phyloP scores from a whole-genome alignment of 2,113 vertebrate genomes.

The Piprites chloris region DNA sequence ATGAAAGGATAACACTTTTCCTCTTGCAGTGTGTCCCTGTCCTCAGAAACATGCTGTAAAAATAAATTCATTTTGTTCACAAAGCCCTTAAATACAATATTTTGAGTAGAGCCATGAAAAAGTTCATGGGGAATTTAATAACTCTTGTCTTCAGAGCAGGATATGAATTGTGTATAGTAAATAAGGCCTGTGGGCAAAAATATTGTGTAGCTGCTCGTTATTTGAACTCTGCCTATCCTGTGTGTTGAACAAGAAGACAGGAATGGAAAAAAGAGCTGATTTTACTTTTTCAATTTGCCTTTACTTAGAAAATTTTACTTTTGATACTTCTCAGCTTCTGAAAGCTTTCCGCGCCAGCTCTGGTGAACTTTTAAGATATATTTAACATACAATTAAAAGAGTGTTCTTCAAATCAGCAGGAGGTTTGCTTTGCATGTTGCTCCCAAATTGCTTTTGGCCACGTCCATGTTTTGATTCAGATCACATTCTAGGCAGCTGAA shows the following conservation, averaged over 20 bases:
- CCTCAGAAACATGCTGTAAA: constrained; percentile 13
- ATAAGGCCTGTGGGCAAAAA: constrained; percentile 55
- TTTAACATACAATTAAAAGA: constrained; percentile 35
- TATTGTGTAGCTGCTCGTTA: constrained; percentile 5
- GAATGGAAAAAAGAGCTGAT: background rate
- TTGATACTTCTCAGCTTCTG: background rate
- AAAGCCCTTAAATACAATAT: background rate
- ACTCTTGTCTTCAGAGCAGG: constrained; percentile 39
- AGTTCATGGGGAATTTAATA: constrained; percentile 50
- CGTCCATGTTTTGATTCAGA: constrained; percentile 20
- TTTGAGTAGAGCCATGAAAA: constrained; percentile 9
- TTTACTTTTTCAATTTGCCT: background rate
- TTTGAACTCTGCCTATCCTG: constrained; percentile 19
- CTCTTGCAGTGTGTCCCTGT: background rate
- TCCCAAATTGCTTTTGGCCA: constrained; percentile 30
- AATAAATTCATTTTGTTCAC: constrained; percentile 22
- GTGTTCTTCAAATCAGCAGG: background rate
- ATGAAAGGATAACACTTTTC: background rate
- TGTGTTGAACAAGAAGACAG: background rate
- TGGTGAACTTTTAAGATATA: background rate
- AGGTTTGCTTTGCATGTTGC: background rate
- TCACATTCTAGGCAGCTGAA: constrained; percentile 28
- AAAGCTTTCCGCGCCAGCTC: background rate
- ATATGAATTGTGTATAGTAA: constrained; percentile 63
- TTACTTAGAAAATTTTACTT: background rate